phyloP scores from a whole-genome alignment of 2,888 invertebrate species.

The Lasioglossum leucozonium region DNA sequence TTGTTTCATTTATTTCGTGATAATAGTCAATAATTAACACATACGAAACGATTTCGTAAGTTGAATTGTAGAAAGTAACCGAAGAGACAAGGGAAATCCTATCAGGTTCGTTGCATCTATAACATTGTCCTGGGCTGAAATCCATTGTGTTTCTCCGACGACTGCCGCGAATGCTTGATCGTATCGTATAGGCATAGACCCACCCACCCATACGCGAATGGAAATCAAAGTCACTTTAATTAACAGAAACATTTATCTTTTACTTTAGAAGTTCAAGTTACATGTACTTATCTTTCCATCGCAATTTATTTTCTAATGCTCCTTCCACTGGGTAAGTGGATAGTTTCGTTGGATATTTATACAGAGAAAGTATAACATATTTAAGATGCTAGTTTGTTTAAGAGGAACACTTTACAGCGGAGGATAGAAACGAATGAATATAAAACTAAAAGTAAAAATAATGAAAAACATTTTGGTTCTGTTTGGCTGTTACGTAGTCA shows the following conservation, averaged over 20 bases:
- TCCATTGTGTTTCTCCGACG: slow-evolving; percentile 42
- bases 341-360: neutral
- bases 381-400: too few relatives aligned
- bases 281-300: neutral
- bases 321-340: neutral
- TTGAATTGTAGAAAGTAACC: neutral
- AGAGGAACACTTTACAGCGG: too few relatives aligned
- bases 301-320: neutral
- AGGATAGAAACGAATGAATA: neutral
- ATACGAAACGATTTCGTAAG: neutral
- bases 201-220: neutral
- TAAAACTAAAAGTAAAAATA: too few relatives aligned
- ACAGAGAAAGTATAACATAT: too few relatives aligned
- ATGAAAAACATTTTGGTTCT: neutral
- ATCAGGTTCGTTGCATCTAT: neutral
- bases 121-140: slow-evolving; percentile 15
- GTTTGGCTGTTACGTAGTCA: too few relatives aligned
- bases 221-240: slow-evolving; percentile 13
- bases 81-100: neutral
- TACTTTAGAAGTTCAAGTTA: neutral
- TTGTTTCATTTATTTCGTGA: neutral
- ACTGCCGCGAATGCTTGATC: slow-evolving; percentile 16
- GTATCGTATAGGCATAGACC: slow-evolving; percentile 16
- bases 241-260: slow-evolving; percentile 11
- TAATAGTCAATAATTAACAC: neutral